These are phyloP conservation scores for Drosophila parvula DNA, from an alignment of 1,140 invertebrate genomes.

Conservation along the genomic window DNA sequence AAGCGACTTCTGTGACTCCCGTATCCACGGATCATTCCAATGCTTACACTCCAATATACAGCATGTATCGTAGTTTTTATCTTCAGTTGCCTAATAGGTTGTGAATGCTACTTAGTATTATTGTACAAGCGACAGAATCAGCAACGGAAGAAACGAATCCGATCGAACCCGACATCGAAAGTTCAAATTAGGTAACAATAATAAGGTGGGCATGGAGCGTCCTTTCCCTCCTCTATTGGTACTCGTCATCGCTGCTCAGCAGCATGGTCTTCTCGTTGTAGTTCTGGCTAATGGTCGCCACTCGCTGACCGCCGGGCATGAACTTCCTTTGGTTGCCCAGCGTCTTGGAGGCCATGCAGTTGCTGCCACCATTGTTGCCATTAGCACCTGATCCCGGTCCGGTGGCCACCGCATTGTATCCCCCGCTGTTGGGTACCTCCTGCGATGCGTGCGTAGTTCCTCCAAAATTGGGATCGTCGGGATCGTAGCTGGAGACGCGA, in stretches of 20 bases:
- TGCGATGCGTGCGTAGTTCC: conserved; percentile 67
- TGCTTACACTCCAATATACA: conserved; percentile 18
- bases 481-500: conserved; percentile 88
- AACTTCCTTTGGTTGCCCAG: conserved; percentile 83
- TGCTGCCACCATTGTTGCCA: conserved; percentile 49
- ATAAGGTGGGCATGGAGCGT: conserved; percentile 21
- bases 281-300: conserved; percentile 91
- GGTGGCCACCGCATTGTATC: conserved; percentile 81
- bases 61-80: conserved; percentile 40
- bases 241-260: conserved; percentile 98
- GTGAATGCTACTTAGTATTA: conserved; percentile 66
- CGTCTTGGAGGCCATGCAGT: conserved; percentile 83
- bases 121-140: conserved; percentile 67
- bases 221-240: conserved; percentile 88
- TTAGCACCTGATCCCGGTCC: conserved; percentile 36
- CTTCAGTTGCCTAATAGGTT: conserved; percentile 46
- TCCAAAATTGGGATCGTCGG: conserved; percentile 86
- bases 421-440: conserved; percentile 42
- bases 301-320: conserved; percentile 87
- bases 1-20: no score
- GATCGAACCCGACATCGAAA: conserved; percentile 32
- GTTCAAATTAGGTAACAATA: conserved; percentile 41
- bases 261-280: conserved; percentile 98
- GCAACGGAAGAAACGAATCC: conserved; percentile 30
- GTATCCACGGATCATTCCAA: background rate